Base-by-base conservation (phyloP, 2,797 vertebrate genomes). In the Eospalax fontanierii region DNA sequence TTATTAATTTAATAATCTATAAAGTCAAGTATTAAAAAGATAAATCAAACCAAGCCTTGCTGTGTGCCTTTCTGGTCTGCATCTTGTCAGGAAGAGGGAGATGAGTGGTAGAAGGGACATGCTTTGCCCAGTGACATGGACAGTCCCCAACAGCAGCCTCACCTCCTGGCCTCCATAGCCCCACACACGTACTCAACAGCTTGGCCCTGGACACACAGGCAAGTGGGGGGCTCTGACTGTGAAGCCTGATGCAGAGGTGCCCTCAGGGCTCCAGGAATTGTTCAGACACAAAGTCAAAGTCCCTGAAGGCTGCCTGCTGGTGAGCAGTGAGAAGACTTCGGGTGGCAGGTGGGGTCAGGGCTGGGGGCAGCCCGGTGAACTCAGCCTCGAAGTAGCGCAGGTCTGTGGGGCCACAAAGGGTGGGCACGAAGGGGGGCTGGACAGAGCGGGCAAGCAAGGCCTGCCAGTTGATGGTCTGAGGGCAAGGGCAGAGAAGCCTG, bases 361-460 rank as follows among this genome's bases (percentile, higher is more conserved):
- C 97, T 0, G 99, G 99, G 75, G 98, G 98, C 92, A 99, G 98
- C 4, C 98, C 98, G 0, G 99, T 99, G 98, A 99, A 99, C 98
- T 99, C 99, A 87, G 99, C 98, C 79, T 99, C 99, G 0, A 99
- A 99, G 98, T 99, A 99, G 87, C 99, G 99, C 91, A 99, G 98
- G 46, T 99, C 99, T 0, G 98, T 98, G 0, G 98, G 98, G 4
- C 98, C 98, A 71, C 97, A 98, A 94, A 99, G 96, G 1, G 95
- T 96, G 0, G 99, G 99, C 95, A 99, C 97, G 76, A 99, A 99
- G 0, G 99, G 99, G 0, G 99, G 99, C 97, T 98, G 99, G 93
- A 99, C 61, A 18, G 95, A 98, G 80, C 99, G 99, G 95, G 99
- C 98, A 63, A 99, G 97, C 65, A 99, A 98, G 90, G 99, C 99